phyloP scores from a whole-genome alignment of 2,797 vertebrate species.

The Halcyon leucocephala region DNA sequence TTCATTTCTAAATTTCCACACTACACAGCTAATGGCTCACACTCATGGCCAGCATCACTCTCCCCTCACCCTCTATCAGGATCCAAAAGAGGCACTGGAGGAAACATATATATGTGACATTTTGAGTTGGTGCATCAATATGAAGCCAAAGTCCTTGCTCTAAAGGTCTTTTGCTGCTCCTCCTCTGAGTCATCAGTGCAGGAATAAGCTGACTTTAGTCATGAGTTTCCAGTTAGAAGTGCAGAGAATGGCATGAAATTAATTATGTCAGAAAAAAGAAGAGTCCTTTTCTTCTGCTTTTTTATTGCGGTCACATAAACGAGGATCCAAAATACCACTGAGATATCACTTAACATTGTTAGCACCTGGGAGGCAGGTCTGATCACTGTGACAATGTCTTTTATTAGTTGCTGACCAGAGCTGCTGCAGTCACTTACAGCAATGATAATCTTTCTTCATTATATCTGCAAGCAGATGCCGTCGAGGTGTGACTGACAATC shows the following conservation, averaged over 20 bases:
- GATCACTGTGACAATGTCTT: constrained; percentile 73
- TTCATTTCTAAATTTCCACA: constrained; percentile 2
- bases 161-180: neutral
- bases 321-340: constrained; percentile 71
- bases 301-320: constrained; percentile 8
- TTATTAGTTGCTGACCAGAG: constrained; percentile 80
- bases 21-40: neutral
- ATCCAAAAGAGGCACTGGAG: neutral
- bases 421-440: constrained; percentile 70
- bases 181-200: neutral
- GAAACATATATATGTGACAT: neutral
- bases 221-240: neutral
- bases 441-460: constrained; percentile 88
- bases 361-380: constrained; percentile 65
- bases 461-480: constrained; percentile 83
- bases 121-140: neutral
- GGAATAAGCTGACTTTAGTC: neutral
- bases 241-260: constrained; percentile 56
- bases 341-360: constrained; percentile 81
- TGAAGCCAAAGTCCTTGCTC: neutral
- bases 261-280: constrained; percentile 7
- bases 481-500: constrained; percentile 83
- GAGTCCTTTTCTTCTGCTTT: neutral
- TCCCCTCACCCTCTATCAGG: neutral
- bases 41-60: neutral